Evolutionary conservation across 2,797 vertebrate genomes (phyloP).

Genomic region (Fistularia commersonii): DNA sequence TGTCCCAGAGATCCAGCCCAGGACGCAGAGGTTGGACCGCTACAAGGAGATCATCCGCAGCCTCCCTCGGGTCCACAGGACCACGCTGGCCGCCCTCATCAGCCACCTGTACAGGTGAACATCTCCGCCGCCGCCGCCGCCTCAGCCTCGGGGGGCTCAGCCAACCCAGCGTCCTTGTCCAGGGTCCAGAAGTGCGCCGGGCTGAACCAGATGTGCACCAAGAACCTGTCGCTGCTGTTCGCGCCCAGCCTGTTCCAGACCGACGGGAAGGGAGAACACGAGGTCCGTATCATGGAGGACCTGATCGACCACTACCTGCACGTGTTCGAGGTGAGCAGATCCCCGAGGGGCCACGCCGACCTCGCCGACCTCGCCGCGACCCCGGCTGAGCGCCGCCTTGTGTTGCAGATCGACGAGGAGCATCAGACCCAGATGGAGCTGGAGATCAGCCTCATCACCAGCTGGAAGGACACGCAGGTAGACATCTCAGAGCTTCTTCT

Average conservation of each 20-base stretch:
- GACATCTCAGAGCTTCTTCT: no score
- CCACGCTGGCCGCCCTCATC: conserved; percentile 87
- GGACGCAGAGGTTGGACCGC: conserved; percentile 80
- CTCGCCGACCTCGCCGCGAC: not conserved
- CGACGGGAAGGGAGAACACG: conserved; percentile 91
- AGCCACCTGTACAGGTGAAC: conserved; percentile 91
- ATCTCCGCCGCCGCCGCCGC: not conserved
- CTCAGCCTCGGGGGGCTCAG: not conserved
- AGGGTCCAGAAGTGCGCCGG: conserved; percentile 95
- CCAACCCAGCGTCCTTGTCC: not conserved
- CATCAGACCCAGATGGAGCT: conserved; percentile 95
- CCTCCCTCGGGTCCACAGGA: conserved; percentile 88
- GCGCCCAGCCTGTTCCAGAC: conserved; percentile 97
- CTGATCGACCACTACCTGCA: conserved; percentile 90
- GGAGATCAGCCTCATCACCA: conserved; percentile 94
- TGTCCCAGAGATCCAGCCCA: conserved; percentile 77
- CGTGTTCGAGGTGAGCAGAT: conserved; percentile 83
- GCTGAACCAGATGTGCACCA: conserved; percentile 97
- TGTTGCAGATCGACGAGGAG: conserved; percentile 87
- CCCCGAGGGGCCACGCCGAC: not conserved
- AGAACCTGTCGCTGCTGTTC: conserved; percentile 93
- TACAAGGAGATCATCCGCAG: conserved; percentile 91
- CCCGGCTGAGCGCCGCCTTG: not conserved
- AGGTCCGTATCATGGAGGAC: conserved; percentile 94
- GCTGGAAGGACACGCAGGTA: conserved; percentile 97